Evolutionary conservation across 2,888 invertebrate species (phyloP).

Genomic region (Coleophora deauratella): DNA sequence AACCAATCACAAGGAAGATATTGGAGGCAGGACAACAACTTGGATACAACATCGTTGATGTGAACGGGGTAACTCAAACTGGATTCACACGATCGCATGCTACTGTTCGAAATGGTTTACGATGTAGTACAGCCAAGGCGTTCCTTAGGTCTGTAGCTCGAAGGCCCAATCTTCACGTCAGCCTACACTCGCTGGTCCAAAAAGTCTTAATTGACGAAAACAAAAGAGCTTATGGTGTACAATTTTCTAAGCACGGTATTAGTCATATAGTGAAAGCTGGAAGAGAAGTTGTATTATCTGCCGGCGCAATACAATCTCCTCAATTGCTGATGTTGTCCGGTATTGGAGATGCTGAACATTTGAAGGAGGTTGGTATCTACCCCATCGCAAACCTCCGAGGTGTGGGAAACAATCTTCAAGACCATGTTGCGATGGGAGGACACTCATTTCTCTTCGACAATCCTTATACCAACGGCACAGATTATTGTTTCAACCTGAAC

Average conservation of each 20-base stretch:
- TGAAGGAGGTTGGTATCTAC: constrained; percentile 75
- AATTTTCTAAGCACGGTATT: constrained; percentile 74
- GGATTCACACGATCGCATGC: constrained; percentile 86
- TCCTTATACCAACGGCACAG: constrained; percentile 67
- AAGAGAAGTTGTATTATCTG: constrained; percentile 88
- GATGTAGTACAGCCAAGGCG: constrained; percentile 90
- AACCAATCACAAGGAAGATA: constrained; percentile 80
- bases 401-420: constrained; percentile 87
- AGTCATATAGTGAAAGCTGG: constrained; percentile 74
- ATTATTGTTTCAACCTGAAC: constrained; percentile 80
- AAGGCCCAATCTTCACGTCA: constrained; percentile 83
- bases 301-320: constrained; percentile 88
- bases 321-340: constrained; percentile 92
- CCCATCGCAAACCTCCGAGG: constrained; percentile 78
- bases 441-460: constrained; percentile 81
- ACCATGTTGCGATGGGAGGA: constrained; percentile 88
- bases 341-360: constrained; percentile 79
- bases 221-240: constrained; percentile 78
- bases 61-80: constrained; percentile 85
- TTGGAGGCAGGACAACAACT: constrained; percentile 80
- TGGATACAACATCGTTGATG: constrained; percentile 80
- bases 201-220: constrained; percentile 77
- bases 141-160: constrained; percentile 80
- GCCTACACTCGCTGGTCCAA: constrained; percentile 79
- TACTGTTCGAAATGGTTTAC: constrained; percentile 82